Evolutionary conservation across 2,797 vertebrate species (phyloP).

Genomic region (Artibeus lituratus): DNA sequence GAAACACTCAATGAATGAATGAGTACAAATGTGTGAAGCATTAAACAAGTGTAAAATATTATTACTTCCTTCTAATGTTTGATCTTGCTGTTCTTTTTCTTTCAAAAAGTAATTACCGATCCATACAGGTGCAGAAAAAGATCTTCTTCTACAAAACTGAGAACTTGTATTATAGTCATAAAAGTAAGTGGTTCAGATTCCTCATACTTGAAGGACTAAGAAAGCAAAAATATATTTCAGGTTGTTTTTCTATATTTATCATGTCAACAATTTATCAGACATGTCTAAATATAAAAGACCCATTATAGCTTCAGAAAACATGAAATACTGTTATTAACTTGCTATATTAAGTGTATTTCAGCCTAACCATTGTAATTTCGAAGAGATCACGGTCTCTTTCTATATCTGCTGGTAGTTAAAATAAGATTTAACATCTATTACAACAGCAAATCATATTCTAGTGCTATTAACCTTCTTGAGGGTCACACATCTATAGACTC

Average conservation of each 20-base stretch:
- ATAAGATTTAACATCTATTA: slow-evolving; percentile 49
- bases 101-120: not conserved
- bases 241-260: slow-evolving; percentile 50
- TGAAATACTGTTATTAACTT: slow-evolving; percentile 65
- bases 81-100: not conserved
- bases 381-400: slow-evolving; percentile 29
- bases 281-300: slow-evolving; percentile 42
- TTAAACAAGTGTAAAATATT: not conserved
- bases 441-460: not conserved
- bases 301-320: slow-evolving; percentile 57
- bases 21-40: not conserved
- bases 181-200: slow-evolving; percentile 16
- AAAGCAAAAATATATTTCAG: slow-evolving; percentile 38
- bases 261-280: slow-evolving; percentile 60
- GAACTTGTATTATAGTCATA: not conserved
- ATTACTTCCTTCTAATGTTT: not conserved
- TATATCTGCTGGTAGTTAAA: slow-evolving; percentile 46
- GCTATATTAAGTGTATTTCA: slow-evolving; percentile 52
- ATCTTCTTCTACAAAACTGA: not conserved
- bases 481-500: not conserved
- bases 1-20: not conserved
- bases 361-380: slow-evolving; percentile 56
- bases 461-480: slow-evolving; percentile 39
- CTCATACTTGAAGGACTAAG: slow-evolving; percentile 39
- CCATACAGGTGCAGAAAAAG: not conserved